Percentiles rank a stretch among this genome's conserved stretches.
These are phyloP conservation scores for Tetragonula carbonaria DNA, from an alignment of 2,888 invertebrate species.

Conservation along the genomic window DNA sequence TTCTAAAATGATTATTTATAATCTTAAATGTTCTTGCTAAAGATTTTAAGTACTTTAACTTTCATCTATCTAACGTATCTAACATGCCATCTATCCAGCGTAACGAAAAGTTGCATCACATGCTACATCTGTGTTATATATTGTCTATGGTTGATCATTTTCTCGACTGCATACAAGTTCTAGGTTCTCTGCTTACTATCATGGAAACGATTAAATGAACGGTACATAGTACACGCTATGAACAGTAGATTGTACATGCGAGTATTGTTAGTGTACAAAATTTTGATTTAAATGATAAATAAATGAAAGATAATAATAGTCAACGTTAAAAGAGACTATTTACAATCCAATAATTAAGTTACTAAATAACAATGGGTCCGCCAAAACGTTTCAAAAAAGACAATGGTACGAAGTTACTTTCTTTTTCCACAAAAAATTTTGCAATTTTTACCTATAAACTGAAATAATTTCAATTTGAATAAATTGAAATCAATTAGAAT, in stretches of 20 bases:
- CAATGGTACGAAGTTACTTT: constrained; percentile 71
- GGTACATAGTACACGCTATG: background rate
- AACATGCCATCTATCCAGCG: background rate
- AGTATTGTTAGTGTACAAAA: background rate
- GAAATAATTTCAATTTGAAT: too few species aligned
- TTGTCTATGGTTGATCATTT: background rate
- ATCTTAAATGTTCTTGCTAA: background rate
- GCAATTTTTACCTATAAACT: background rate
- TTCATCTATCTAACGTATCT: background rate
- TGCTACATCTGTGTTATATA: background rate
- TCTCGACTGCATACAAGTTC: background rate
- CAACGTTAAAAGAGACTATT: background rate
- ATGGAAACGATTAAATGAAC: background rate
- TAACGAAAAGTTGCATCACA: background rate
- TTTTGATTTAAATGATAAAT: background rate
- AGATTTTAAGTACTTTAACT: background rate
- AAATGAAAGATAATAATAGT: background rate
- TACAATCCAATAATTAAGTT: background rate
- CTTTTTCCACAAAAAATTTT: background rate
- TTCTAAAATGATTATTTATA: background rate
- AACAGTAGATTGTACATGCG: background rate
- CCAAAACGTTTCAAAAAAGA: constrained; percentile 84
- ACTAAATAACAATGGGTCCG: constrained; percentile 83
- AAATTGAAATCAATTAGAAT: background rate
- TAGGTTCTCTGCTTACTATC: background rate